Evolutionary conservation across 2,113 vertebrate genomes (phyloP).

Genomic region (Solea senegalensis): DNA sequence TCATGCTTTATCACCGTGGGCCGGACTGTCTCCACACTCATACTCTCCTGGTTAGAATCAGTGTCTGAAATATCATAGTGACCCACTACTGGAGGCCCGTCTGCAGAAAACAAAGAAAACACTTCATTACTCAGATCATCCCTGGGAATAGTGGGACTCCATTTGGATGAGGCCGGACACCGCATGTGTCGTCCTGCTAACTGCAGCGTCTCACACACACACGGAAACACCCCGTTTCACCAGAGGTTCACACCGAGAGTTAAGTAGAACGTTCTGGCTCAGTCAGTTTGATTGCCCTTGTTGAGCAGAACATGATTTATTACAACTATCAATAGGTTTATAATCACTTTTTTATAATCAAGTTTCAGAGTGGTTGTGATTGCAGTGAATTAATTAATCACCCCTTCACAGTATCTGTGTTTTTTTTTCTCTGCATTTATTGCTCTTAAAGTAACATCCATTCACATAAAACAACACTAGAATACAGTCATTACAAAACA

Average conservation of each 20-base stretch:
- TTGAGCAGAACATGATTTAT: slow-evolving; percentile 2
- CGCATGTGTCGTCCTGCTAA: slow-evolving; percentile 6
- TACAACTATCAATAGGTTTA: not conserved
- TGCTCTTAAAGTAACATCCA: slow-evolving; percentile 78
- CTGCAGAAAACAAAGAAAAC: slow-evolving; percentile 86
- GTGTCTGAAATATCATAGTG: slow-evolving; percentile 96
- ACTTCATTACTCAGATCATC: slow-evolving; percentile 80
- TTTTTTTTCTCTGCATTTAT: slow-evolving; percentile 69
- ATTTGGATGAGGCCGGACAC: slow-evolving; percentile 24
- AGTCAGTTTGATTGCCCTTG: not conserved
- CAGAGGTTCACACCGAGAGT: not conserved
- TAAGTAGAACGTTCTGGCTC: no score
- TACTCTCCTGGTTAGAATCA: slow-evolving; percentile 92
- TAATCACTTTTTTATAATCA: not conserved
- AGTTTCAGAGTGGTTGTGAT: not conserved
- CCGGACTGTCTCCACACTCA: slow-evolving; percentile 92
- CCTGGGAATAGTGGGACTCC: slow-evolving; percentile 32
- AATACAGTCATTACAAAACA: slow-evolving; percentile 73
- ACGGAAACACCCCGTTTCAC: slow-evolving; percentile 1
- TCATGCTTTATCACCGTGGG: slow-evolving; percentile 91
- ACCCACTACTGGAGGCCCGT: slow-evolving; percentile 91
- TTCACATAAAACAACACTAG: slow-evolving; percentile 75
- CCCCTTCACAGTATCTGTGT: not conserved
- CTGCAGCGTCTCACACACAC: slow-evolving; percentile 9
- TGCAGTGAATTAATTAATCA: slow-evolving; percentile 33